Conservation (phyloP, 2,113 vertebrate genomes). For the Gracilinanus agilis region DNA sequence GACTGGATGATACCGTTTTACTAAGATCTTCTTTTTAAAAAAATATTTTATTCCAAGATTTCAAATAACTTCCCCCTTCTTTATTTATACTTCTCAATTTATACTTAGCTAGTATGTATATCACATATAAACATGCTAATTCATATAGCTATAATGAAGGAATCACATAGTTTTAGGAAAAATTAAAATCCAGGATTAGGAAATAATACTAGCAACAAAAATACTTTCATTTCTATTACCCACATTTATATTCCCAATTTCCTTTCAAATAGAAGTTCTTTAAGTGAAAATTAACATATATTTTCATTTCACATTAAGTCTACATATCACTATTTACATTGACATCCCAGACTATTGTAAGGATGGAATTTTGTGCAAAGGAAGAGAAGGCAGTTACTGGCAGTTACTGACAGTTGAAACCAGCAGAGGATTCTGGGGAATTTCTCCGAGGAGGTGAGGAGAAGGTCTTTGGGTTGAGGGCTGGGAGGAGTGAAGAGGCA, state of each 20-base stretch:
- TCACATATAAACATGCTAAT: not conserved
- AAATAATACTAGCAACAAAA: not conserved
- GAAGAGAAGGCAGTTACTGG: no score
- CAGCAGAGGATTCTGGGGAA: no score
- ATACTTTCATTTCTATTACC: not conserved
- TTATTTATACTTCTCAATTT: not conserved
- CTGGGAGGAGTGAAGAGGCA: no score
- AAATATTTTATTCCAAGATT: not conserved
- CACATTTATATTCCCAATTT: not conserved
- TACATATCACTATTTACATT: not conserved
- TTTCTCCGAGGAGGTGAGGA: no score
- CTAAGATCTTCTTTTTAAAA: not conserved
- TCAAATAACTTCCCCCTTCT: not conserved
- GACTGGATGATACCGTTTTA: not conserved
- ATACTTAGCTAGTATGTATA: not conserved
- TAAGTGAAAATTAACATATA: not conserved
- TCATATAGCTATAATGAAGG: not conserved
- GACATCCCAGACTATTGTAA: not conserved
- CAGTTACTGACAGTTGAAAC: no score
- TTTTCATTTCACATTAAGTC: not conserved
- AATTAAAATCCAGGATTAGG: not conserved
- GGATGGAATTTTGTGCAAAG: no score
- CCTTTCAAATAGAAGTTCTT: not conserved
- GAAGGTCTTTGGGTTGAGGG: no score
- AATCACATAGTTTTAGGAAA: not conserved